Conservation (phyloP, 2,797 vertebrate species). For the Sus cebifrons region DNA sequence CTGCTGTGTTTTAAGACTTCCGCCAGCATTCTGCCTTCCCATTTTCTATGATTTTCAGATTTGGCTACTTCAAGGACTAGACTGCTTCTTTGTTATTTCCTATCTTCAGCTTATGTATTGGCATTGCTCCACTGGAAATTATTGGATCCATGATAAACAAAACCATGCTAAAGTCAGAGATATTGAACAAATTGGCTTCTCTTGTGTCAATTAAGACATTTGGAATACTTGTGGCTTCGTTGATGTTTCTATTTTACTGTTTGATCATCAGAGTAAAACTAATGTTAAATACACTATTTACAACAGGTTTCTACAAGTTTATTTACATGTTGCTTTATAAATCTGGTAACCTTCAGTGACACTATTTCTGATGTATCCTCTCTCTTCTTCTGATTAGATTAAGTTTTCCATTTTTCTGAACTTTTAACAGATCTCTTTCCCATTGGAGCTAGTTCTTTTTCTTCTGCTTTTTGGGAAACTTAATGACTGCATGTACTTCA, state of each 20-base stretch:
- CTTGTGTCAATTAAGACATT: constrained; percentile 43
- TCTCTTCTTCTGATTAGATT: constrained; percentile 43
- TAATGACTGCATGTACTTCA: constrained; percentile 57
- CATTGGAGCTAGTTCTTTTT: constrained; percentile 22
- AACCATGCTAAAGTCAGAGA: constrained; percentile 68
- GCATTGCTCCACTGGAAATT: background rate
- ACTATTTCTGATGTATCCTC: background rate
- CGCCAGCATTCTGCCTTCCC: constrained; percentile 68
- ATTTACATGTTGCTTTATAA: constrained; percentile 14
- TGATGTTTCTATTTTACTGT: constrained; percentile 53
- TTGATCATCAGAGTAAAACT: constrained; percentile 58
- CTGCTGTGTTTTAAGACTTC: constrained; percentile 57
- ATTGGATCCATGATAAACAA: constrained; percentile 43
- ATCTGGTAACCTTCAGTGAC: constrained; percentile 41
- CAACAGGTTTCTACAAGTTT: constrained; percentile 36
- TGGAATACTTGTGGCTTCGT: constrained; percentile 15
- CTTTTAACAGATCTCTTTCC: constrained; percentile 19
- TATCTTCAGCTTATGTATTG: background rate
- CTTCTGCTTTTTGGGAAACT: constrained; percentile 30
- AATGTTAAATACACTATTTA: constrained; percentile 67
- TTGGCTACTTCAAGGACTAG: constrained; percentile 47
- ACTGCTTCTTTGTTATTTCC: constrained; percentile 26
- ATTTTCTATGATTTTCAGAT: constrained; percentile 56
- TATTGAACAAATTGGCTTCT: constrained; percentile 64
- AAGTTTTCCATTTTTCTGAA: constrained; percentile 66